These are phyloP conservation scores for Epirrhoe alternata DNA, from an alignment of 2,888 invertebrate genomes.

Conservation along the genomic window DNA sequence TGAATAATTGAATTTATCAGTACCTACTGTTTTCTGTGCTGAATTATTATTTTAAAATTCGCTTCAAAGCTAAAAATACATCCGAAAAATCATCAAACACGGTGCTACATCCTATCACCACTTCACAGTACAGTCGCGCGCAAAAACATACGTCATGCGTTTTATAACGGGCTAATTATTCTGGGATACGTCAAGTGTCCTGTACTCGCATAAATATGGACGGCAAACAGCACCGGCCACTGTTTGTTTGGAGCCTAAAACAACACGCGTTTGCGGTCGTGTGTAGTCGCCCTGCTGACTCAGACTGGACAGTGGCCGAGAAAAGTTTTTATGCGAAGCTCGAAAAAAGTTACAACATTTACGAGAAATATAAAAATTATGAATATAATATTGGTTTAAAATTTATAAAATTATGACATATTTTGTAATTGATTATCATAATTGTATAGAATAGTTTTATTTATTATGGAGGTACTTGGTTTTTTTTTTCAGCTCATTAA, in stretches of 20 bases:
- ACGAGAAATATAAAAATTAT: too few species aligned
- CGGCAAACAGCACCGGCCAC: slow-evolving; percentile 80
- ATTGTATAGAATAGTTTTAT: too few species aligned
- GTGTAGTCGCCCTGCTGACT: slow-evolving; percentile 81
- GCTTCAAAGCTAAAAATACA: neutral
- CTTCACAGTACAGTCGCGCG: slow-evolving; percentile 46
- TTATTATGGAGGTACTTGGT: too few species aligned
- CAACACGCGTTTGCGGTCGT: slow-evolving; percentile 82
- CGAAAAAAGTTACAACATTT: neutral
- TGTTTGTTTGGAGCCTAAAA: slow-evolving; percentile 83
- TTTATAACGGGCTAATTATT: slow-evolving; percentile 83
- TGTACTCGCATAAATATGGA: slow-evolving; percentile 78
- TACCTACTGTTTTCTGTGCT: too few species aligned
- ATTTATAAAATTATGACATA: too few species aligned
- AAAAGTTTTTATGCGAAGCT: slow-evolving; percentile 39
- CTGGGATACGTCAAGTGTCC: slow-evolving; percentile 66
- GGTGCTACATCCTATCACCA: slow-evolving; percentile 20
- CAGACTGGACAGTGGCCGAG: slow-evolving; percentile 61
- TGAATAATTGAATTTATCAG: too few species aligned
- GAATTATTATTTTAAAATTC: too few species aligned
- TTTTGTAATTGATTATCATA: too few species aligned
- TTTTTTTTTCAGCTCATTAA: too few species aligned
- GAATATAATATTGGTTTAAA: too few species aligned
- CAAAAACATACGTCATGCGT: slow-evolving; percentile 62
- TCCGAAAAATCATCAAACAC: neutral